Evolutionary conservation across 1,140 invertebrate genomes (phyloP).

Genomic region (Protaetia brevitarsis): DNA sequence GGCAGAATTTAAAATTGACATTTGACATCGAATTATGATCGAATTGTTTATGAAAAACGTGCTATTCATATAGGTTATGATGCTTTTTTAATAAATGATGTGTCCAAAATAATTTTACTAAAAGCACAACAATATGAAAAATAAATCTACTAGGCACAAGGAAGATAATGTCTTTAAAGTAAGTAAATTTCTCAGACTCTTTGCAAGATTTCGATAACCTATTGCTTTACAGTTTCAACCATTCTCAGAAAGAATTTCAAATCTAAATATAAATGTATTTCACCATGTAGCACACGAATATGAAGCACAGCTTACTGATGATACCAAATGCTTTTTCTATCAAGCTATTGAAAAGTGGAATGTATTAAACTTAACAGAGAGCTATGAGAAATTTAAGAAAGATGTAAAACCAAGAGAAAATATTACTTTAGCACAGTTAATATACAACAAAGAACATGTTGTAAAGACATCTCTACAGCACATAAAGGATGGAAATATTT

Average conservation of each 20-base stretch:
- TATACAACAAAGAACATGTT: constrained; percentile 75
- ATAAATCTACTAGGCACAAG: constrained; percentile 74
- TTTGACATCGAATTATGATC: too few relatives aligned
- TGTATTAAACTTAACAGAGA: constrained; percentile 77
- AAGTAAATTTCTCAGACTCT: constrained; percentile 37
- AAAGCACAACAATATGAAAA: constrained; percentile 58
- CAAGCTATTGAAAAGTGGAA: constrained; percentile 84
- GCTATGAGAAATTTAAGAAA: constrained; percentile 72
- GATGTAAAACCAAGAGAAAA: constrained; percentile 63
- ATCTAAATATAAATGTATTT: constrained; percentile 78
- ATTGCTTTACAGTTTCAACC: constrained; percentile 73
- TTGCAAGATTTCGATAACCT: too few relatives aligned
- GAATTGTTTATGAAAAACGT: not conserved
- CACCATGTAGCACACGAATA: constrained; percentile 73
- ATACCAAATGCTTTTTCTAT: constrained; percentile 75
- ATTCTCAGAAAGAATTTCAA: constrained; percentile 77
- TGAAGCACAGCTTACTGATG: constrained; percentile 57
- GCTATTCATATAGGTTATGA: not conserved
- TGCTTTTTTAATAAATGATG: not conserved
- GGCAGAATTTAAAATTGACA: not conserved
- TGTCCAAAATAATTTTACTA: not conserved
- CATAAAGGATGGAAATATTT: constrained; percentile 63
- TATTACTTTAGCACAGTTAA: constrained; percentile 73
- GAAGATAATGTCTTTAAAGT: constrained; percentile 78
- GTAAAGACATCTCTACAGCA: constrained; percentile 68